phyloP scores from a whole-genome alignment of 37 sponge, comb jelly and placozoan genomes.

The Cliona cf. orientalis region DNA sequence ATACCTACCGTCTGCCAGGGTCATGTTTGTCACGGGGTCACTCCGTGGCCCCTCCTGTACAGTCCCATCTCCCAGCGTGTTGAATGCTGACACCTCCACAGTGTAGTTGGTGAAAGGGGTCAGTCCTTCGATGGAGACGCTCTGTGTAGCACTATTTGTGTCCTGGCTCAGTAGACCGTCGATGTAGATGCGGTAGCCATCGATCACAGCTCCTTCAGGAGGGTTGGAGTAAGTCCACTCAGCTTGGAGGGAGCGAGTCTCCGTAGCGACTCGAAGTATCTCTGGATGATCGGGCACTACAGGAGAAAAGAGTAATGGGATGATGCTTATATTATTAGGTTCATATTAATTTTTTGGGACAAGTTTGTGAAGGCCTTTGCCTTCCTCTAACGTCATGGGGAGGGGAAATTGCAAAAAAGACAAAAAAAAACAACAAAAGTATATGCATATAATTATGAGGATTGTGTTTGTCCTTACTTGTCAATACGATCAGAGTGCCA shows the following conservation, averaged over 20 bases:
- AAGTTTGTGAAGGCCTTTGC: too few relatives aligned
- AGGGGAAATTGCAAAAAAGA: too few relatives aligned
- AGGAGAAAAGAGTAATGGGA: neutral
- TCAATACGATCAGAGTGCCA: too few relatives aligned
- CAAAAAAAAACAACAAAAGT: too few relatives aligned
- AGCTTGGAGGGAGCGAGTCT: neutral
- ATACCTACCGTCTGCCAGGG: neutral
- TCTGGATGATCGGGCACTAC: neutral
- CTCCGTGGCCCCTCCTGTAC: neutral
- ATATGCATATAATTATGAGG: too few relatives aligned
- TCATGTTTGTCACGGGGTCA: neutral
- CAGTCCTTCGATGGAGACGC: neutral
- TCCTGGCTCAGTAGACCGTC: neutral
- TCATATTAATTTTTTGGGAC: too few relatives aligned
- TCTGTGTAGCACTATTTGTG: neutral
- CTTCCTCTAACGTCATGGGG: too few relatives aligned
- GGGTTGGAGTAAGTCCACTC: neutral
- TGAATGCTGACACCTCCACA: neutral
- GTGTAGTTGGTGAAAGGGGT: slow-evolving; percentile 19
- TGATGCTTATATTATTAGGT: too few relatives aligned
- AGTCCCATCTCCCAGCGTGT: neutral
- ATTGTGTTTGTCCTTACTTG: too few relatives aligned
- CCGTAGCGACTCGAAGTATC: neutral
- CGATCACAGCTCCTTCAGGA: neutral
- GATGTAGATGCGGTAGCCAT: neutral